Percentiles rank a stretch among this genome's conserved stretches.
phyloP scores from a whole-genome alignment of 1,140 invertebrate species.

The Coelopa frigida region DNA sequence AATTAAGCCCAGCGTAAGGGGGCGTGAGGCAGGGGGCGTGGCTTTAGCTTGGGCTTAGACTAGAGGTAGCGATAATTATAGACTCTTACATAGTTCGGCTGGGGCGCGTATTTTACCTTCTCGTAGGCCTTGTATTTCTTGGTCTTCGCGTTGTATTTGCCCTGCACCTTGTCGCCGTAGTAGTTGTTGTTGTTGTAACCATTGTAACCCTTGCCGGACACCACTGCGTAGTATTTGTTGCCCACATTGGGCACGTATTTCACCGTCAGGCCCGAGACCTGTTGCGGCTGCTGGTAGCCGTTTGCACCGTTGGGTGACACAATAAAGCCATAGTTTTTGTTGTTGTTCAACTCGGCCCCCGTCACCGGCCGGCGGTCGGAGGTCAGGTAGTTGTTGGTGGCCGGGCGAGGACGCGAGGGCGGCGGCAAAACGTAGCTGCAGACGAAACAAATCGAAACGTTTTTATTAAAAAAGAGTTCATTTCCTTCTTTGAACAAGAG shows the following conservation, averaged over 20 bases:
- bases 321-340: constrained; percentile 22
- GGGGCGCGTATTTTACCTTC: constrained; percentile 40
- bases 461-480: not conserved
- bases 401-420: constrained; percentile 32
- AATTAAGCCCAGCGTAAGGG: too few relatives aligned
- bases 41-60: not conserved
- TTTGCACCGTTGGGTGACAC: constrained; percentile 16
- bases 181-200: constrained; percentile 6
- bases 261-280: constrained; percentile 25
- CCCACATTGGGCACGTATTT: constrained; percentile 41
- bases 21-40: not conserved
- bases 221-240: constrained; percentile 37
- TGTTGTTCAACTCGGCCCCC: constrained; percentile 22
- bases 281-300: constrained; percentile 10
- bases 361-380: constrained; percentile 16
- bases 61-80: constrained; percentile 26
- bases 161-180: constrained; percentile 31
- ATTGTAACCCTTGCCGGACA: constrained; percentile 8
- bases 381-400: constrained; percentile 5
- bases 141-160: constrained; percentile 43
- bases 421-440: constrained; percentile 40
- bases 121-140: constrained; percentile 45
- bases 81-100: constrained; percentile 43
- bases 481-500: not conserved
- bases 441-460: constrained; percentile 1